A percentile compares a stretch with the other conserved stretches of the same genome.
Conservation (phyloP, 2,113 vertebrate genomes). For the Lepus timidus region DNA sequence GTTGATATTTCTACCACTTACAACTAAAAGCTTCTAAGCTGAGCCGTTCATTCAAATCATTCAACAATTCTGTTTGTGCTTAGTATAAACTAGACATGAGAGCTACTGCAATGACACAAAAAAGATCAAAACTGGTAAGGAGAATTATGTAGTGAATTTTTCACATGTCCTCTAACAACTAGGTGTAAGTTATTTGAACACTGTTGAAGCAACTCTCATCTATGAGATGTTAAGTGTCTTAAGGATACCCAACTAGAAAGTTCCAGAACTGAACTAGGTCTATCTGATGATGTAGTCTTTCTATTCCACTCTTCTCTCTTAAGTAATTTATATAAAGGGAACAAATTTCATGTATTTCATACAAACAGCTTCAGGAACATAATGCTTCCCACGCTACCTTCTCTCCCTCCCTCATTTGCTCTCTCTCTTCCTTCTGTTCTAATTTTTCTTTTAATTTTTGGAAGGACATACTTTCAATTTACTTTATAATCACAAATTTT, state of each 20-base stretch:
- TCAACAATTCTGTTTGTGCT: not conserved
- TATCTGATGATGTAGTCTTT: not conserved
- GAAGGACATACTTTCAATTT: too few relatives aligned
- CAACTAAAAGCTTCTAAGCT: not conserved
- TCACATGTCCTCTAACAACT: not conserved
- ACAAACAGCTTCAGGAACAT: too few relatives aligned
- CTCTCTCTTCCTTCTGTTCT: too few relatives aligned
- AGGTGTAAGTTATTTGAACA: not conserved
- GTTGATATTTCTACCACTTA: not conserved
- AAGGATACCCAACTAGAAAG: not conserved
- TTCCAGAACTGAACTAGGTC: not conserved
- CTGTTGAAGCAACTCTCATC: not conserved
- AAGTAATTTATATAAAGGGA: too few relatives aligned
- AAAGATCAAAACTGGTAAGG: not conserved
- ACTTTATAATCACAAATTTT: too few relatives aligned
- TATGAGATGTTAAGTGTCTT: not conserved
- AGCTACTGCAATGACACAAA: not conserved
- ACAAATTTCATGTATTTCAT: too few relatives aligned
- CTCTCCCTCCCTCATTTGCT: too few relatives aligned
- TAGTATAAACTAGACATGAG: not conserved
- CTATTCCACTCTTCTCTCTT: not conserved
- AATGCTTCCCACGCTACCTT: too few relatives aligned
- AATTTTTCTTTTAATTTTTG: too few relatives aligned
- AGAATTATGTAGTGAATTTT: not conserved
- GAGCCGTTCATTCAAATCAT: not conserved